Conservation (phyloP, 2,888 invertebrate species). For the Phyto melanocephala region DNA sequence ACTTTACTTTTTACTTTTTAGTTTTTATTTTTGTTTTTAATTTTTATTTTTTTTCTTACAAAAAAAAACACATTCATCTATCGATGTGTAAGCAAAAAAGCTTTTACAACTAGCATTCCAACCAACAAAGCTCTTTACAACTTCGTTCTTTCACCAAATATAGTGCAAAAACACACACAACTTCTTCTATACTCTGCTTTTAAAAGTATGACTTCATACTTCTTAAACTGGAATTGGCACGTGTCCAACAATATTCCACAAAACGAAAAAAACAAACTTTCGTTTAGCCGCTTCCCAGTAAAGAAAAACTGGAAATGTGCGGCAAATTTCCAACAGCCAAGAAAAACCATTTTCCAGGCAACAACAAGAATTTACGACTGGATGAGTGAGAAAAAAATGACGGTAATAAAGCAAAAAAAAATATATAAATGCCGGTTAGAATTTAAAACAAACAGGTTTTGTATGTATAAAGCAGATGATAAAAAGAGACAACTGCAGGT, state of each 20-base stretch:
- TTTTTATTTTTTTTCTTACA: too few species aligned
- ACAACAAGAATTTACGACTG: not conserved
- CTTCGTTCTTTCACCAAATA: not conserved
- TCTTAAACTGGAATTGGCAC: conserved; percentile 66
- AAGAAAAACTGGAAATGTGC: conserved; percentile 62
- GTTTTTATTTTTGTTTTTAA: not conserved
- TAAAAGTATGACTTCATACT: conserved; percentile 66
- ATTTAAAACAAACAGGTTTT: not conserved
- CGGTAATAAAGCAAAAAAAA: conserved; percentile 8
- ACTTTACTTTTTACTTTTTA: not conserved
- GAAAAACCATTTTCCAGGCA: conserved; percentile 13
- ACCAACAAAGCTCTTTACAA: conserved; percentile 10
- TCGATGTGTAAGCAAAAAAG: conserved; percentile 5
- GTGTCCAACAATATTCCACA: conserved; percentile 63
- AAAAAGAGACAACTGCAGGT: conserved; percentile 12
- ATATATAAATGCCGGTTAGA: conserved; percentile 30
- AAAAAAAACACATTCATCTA: not conserved
- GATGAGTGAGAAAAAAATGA: conserved; percentile 17
- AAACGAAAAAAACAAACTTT: not conserved
- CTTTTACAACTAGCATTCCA: conserved; percentile 12
- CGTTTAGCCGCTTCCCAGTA: conserved; percentile 23
- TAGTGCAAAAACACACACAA: conserved; percentile 15
- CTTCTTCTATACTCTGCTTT: conserved; percentile 34
- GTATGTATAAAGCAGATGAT: not conserved
- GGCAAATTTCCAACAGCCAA: conserved; percentile 63